Conservation (phyloP, 2,113 vertebrate species). For the Sceloporus tristichus region DNA sequence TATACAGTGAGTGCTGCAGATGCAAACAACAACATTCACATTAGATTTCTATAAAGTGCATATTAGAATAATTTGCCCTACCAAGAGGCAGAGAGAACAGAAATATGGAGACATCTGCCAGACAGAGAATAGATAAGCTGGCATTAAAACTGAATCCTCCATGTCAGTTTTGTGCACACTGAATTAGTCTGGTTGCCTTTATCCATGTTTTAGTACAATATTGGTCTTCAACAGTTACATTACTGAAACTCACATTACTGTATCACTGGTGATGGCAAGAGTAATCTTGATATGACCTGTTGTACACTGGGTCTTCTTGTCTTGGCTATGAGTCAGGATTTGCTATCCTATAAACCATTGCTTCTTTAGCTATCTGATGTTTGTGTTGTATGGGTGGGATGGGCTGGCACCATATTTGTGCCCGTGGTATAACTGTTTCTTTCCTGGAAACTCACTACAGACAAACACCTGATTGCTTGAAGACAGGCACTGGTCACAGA, state of each 20-base stretch:
- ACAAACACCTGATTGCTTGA: no score
- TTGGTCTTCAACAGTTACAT: neutral
- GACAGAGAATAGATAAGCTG: neutral
- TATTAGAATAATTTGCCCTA: neutral
- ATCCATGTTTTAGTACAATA: neutral
- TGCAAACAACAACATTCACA: neutral
- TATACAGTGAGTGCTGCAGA: neutral
- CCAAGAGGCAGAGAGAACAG: neutral
- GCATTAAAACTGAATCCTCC: neutral
- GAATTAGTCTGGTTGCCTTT: neutral
- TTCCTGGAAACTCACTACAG: no score
- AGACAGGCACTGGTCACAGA: no score
- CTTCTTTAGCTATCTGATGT: no score
- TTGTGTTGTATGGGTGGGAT: no score
- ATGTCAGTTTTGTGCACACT: neutral
- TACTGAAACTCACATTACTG: neutral
- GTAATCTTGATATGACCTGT: neutral
- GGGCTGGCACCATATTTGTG: no score
- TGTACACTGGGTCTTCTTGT: neutral
- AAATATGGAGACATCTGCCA: neutral
- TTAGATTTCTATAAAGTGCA: neutral
- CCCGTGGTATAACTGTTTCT: no score
- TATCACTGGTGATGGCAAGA: no score
- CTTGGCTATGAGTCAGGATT: neutral
- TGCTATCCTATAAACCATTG: neutral